phyloP scores from a whole-genome alignment of 2,113 vertebrate species.

The Ameiurus melas region DNA sequence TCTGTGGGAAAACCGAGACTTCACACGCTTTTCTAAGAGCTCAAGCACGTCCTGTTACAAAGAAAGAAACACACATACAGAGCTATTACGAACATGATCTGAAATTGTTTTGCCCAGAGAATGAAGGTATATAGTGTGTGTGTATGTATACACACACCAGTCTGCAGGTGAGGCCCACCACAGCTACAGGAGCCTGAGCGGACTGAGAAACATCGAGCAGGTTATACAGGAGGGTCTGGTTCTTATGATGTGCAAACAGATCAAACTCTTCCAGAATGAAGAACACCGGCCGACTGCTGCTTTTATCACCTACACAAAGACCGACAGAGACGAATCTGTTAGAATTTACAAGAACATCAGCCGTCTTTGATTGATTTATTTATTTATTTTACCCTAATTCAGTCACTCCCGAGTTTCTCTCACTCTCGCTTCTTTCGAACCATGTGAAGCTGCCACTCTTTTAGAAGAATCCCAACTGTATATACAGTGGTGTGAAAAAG shows the following conservation, averaged over 20 bases:
- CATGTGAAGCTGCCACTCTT: background rate
- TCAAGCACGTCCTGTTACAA: conserved; percentile 88
- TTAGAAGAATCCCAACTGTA: background rate
- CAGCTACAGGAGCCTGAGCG: conserved; percentile 89
- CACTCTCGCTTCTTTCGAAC: background rate
- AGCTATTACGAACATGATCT: background rate
- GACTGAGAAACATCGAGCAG: conserved; percentile 95
- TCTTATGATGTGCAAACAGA: conserved; percentile 95
- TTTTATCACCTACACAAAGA: conserved; percentile 77
- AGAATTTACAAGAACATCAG: background rate
- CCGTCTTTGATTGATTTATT: too few relatives aligned
- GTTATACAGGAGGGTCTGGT: conserved; percentile 95
- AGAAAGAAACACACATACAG: background rate
- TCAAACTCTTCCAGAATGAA: conserved; percentile 97
- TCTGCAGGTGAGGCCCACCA: conserved; percentile 92
- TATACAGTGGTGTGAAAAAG: too few relatives aligned
- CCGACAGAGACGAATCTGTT: background rate
- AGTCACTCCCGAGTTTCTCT: background rate
- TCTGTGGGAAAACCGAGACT: conserved; percentile 94
- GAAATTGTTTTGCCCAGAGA: background rate
- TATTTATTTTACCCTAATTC: background rate
- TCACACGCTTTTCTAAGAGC: conserved; percentile 96
- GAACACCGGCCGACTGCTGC: conserved; percentile 84
- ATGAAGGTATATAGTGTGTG: background rate
- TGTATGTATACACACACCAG: conserved; percentile 70